Percentiles rank a stretch among this genome's conserved stretches.
Conservation (phyloP, 2,113 vertebrate species). For the Takifugu flavidus region DNA sequence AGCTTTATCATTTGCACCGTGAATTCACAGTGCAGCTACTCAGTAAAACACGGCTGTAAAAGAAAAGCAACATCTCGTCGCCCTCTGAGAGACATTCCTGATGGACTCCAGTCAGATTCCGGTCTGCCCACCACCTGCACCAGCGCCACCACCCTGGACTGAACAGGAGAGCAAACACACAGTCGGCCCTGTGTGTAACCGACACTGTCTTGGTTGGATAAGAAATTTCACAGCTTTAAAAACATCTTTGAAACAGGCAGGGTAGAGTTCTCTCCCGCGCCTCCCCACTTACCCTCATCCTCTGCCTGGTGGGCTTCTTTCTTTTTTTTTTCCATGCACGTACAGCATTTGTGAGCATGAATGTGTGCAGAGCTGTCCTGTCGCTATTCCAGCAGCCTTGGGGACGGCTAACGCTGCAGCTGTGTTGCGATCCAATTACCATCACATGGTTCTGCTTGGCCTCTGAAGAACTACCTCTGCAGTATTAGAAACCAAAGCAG, state of each 20-base stretch:
- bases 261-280: constrained; percentile 63
- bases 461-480: constrained; percentile 64
- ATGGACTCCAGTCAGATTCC: constrained; percentile 61
- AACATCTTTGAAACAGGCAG: constrained; percentile 75
- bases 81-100: constrained; percentile 62
- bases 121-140: constrained; percentile 39
- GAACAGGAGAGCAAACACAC: constrained; percentile 62
- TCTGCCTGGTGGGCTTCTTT: constrained; percentile 46
- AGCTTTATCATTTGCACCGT: not conserved
- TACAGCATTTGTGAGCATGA: constrained; percentile 28
- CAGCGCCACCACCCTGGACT: constrained; percentile 50
- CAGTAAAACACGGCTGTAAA: constrained; percentile 32
- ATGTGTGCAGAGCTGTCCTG: constrained; percentile 38
- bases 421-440: constrained; percentile 68
- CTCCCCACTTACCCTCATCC: constrained; percentile 55
- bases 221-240: constrained; percentile 74
- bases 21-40: constrained; percentile 13
- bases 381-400: constrained; percentile 61
- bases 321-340: constrained; percentile 51
- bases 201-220: constrained; percentile 42
- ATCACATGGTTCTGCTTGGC: constrained; percentile 69
- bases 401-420: constrained; percentile 64
- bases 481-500: constrained; percentile 69
- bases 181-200: constrained; percentile 60
- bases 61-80: constrained; percentile 51